Evolutionary conservation across 1,140 invertebrate species (phyloP).

Genomic region (Zophobas atratus): DNA sequence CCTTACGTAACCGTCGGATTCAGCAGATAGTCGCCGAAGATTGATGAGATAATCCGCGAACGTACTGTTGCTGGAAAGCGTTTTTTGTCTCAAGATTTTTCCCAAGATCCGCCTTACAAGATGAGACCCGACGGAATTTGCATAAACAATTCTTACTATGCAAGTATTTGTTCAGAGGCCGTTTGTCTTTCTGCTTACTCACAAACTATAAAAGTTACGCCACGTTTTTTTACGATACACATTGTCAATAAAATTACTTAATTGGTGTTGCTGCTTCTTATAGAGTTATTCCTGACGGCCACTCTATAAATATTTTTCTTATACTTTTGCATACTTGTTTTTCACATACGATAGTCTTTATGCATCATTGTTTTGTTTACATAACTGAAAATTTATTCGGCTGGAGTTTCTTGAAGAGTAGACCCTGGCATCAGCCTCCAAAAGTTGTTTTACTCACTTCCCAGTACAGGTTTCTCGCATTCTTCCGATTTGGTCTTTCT

Average conservation of each 20-base stretch:
- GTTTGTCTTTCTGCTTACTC: slow-evolving; percentile 33
- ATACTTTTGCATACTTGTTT: slow-evolving; percentile 33
- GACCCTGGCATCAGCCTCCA: slow-evolving; percentile 26
- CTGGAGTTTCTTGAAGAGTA: neutral
- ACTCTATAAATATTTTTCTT: slow-evolving; percentile 3
- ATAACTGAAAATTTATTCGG: slow-evolving; percentile 29
- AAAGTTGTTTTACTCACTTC: slow-evolving; percentile 12
- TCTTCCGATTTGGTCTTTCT: slow-evolving; percentile 7
- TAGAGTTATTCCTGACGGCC: slow-evolving; percentile 6
- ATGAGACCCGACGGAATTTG: slow-evolving; percentile 10
- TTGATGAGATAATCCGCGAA: slow-evolving; percentile 33
- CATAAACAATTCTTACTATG: slow-evolving; percentile 32
- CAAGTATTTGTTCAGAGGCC: slow-evolving; percentile 26
- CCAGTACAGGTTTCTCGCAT: neutral
- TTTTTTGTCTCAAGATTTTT: slow-evolving; percentile 13
- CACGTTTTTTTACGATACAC: slow-evolving; percentile 28
- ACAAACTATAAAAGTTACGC: slow-evolving; percentile 19
- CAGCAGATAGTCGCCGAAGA: slow-evolving; percentile 15
- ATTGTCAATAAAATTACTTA: slow-evolving; percentile 39
- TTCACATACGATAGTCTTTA: slow-evolving; percentile 27
- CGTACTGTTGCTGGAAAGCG: slow-evolving; percentile 25
- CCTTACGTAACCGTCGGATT: slow-evolving; percentile 40
- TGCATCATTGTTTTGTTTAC: slow-evolving; percentile 30
- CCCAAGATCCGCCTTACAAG: slow-evolving; percentile 16
- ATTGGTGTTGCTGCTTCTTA: slow-evolving; percentile 11